Evolutionary conservation across 2,888 invertebrate species (phyloP).

Genomic region (Acanthosepion lycidas): DNA sequence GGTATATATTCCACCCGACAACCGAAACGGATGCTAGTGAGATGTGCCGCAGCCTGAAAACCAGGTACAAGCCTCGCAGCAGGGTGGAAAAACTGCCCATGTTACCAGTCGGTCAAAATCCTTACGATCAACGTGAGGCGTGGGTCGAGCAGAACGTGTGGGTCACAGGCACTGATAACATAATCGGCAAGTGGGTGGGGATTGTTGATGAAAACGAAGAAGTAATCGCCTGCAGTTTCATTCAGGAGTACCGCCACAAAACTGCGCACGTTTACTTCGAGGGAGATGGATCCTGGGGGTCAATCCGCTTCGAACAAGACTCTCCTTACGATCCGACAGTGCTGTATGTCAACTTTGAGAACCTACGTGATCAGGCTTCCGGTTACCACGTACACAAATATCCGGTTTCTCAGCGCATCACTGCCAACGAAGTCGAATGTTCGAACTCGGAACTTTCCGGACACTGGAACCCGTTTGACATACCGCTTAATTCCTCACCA

Average conservation of each 20-base stretch:
- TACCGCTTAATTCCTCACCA: constrained; percentile 75
- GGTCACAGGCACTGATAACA: constrained; percentile 55
- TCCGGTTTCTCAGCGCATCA: constrained; percentile 72
- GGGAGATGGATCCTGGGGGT: constrained; percentile 84
- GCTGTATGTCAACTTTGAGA: constrained; percentile 77
- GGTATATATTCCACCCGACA: constrained; percentile 44
- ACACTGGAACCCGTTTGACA: constrained; percentile 84
- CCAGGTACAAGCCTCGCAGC: constrained; percentile 44
- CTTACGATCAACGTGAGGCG: constrained; percentile 51
- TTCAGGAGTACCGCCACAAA: constrained; percentile 74
- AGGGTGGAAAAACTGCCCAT: not conserved
- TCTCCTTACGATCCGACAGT: constrained; percentile 83
- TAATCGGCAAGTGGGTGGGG: constrained; percentile 58
- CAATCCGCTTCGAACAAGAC: constrained; percentile 84
- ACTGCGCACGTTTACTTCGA: constrained; percentile 66
- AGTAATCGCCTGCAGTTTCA: constrained; percentile 81
- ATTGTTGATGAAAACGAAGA: constrained; percentile 53
- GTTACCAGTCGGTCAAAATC: constrained; percentile 51
- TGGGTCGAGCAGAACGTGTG: constrained; percentile 59
- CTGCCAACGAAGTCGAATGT: constrained; percentile 62
- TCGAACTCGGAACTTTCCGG: constrained; percentile 80
- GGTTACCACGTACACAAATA: constrained; percentile 76
- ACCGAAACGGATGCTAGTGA: constrained; percentile 53
- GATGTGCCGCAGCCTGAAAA: constrained; percentile 51
- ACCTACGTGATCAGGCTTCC: constrained; percentile 70